A percentile compares a stretch with the other conserved stretches of the same genome.
Conservation (phyloP, 2,113 vertebrate genomes). For the Odontophorus gujanensis region DNA sequence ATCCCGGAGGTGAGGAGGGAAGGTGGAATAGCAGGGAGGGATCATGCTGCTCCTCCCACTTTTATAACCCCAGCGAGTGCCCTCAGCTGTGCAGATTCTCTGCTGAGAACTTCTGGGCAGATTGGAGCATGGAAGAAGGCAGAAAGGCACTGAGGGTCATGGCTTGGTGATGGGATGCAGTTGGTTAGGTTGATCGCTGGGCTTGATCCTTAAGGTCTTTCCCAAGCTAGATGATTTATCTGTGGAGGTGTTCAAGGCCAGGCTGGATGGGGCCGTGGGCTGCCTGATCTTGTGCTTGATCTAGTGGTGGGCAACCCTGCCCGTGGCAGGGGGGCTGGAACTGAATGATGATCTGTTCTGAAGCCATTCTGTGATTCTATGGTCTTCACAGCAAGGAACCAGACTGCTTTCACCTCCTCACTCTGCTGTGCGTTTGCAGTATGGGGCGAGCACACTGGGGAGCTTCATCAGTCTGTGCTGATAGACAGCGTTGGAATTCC, state of each 20-base stretch:
- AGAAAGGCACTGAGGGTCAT: not conserved
- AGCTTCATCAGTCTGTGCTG: not conserved
- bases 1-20: not conserved
- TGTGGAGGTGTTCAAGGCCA: no score
- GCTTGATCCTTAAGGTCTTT: not conserved
- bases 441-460: rapidly evolving
- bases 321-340: no score
- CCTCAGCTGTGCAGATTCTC: not conserved
- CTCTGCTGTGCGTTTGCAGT: not conserved
- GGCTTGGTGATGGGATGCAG: not conserved
- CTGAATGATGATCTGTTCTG: no score
- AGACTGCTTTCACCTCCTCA: not conserved
- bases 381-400: not conserved
- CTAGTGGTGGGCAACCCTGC: no score
- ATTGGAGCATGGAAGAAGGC: not conserved
- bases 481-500: not conserved
- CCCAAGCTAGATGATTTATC: not conserved
- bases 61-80: not conserved
- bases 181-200: not conserved
- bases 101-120: not conserved
- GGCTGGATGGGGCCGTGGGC: no score
- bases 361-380: not conserved
- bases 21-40: not conserved
- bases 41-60: not conserved
- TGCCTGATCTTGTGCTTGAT: no score